Percentiles rank a stretch among this genome's conserved stretches.
Evolutionary conservation across 2,888 invertebrate genomes (phyloP).

Genomic region (Trissonchulus latispiculum): DNA sequence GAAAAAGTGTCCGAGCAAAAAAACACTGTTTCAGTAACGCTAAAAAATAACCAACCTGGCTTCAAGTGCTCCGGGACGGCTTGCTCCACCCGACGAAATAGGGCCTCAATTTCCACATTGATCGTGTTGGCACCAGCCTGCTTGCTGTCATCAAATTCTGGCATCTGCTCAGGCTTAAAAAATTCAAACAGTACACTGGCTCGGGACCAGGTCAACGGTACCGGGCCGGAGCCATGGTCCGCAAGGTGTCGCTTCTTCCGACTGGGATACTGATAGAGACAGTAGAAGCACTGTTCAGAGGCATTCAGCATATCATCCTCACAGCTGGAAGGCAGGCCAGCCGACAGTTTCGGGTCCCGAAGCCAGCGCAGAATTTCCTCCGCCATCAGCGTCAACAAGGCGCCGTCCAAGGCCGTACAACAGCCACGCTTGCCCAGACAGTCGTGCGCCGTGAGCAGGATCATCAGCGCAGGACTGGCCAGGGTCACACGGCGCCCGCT

Average conservation of each 20-base stretch:
- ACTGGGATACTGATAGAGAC: slow-evolving; percentile 57
- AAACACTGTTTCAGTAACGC: too few species aligned
- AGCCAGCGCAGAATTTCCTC: slow-evolving; percentile 6
- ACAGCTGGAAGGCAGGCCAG: slow-evolving; percentile 21
- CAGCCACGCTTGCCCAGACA: slow-evolving; percentile 1
- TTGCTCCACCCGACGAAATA: slow-evolving; percentile 27
- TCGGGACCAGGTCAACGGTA: slow-evolving; percentile 18
- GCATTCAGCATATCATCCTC: slow-evolving; percentile 59
- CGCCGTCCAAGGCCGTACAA: slow-evolving; percentile 13
- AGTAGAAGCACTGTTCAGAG: slow-evolving; percentile 73
- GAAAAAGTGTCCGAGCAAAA: too few species aligned
- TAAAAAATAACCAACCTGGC: slow-evolving; percentile 19
- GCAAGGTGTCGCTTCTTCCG: slow-evolving; percentile 28
- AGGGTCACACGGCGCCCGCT: neutral
- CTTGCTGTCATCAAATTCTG: slow-evolving; percentile 23
- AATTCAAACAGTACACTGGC: slow-evolving; percentile 22
- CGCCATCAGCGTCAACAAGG: neutral
- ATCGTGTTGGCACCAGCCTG: slow-evolving; percentile 14
- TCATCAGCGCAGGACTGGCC: slow-evolving; percentile 18
- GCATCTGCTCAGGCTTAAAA: slow-evolving; percentile 20
- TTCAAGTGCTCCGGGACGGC: slow-evolving; percentile 18
- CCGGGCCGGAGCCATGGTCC: neutral
- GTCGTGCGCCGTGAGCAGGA: slow-evolving; percentile 17
- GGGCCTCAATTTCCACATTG: slow-evolving; percentile 14
- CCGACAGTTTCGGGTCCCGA: neutral